phyloP scores from a whole-genome alignment of 2,113 vertebrate species.

The Festucalex cinctus region DNA sequence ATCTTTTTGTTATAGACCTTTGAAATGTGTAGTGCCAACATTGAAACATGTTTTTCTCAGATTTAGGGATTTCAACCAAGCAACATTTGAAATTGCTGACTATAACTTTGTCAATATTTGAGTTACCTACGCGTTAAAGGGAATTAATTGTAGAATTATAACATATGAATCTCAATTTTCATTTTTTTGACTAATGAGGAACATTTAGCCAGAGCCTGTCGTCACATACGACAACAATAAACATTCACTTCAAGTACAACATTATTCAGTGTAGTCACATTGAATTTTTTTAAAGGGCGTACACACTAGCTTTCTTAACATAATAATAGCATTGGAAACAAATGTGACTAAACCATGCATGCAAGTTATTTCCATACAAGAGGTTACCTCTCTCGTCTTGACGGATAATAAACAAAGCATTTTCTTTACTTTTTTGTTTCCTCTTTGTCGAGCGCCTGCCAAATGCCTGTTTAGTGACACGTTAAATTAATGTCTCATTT shows the following conservation, averaged over 20 bases:
- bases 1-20: too few relatives aligned
- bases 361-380: neutral
- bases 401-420: neutral
- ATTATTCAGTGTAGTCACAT: neutral
- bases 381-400: neutral
- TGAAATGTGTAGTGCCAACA: too few relatives aligned
- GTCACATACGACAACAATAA: neutral
- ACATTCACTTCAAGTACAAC: neutral
- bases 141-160: too few relatives aligned
- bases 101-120: too few relatives aligned
- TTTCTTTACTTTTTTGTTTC: neutral
- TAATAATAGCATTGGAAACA: neutral
- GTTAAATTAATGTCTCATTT: too few relatives aligned
- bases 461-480: neutral
- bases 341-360: neutral
- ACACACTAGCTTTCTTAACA: neutral
- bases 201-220: too few relatives aligned
- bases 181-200: too few relatives aligned
- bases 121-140: too few relatives aligned
- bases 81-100: too few relatives aligned
- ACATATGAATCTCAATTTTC: too few relatives aligned
- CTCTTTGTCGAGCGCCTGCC: neutral
- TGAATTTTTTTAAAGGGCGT: neutral
- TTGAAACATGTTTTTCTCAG: too few relatives aligned
- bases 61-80: too few relatives aligned